Evolutionary conservation across 2,797 vertebrate species (phyloP), one percentile per base, ranked within the genome.

Genomic region (Pelochelys cantorii): DNA sequence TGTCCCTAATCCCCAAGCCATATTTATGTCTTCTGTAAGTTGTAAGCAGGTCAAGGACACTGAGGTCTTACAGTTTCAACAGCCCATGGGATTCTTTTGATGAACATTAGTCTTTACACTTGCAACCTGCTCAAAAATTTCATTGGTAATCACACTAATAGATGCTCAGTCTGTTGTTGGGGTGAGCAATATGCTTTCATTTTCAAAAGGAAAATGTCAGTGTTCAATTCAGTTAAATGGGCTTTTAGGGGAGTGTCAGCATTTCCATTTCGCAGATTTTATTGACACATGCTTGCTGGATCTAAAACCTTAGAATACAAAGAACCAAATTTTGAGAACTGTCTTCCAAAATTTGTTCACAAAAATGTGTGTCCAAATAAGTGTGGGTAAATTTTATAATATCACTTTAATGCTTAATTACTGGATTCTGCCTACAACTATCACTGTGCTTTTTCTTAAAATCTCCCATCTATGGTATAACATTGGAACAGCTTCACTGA

Each of bases 21-120:
- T 94, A 96, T 96, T 95, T 96, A 86, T 94, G 68, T 80, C 81
- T 97, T 89, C 91, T 95, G 14, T 88, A 97, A 97, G 62, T 95
- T 94, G 89, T 90, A 94, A 95, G 56, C 92, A 96, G 91, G 86
- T 91, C 97, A 98, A 97, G 95, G 97, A 97, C 95, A 90, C 42
- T 82, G 52, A 97, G 90, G 92, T 97, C 92, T 97, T 94, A 91
- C 18, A 95, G 62, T 95, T 97, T 95, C 87, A 94, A 86, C 74
- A 92, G 86, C 85, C 85, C 92, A 25, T 89, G 84, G 71, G 88
- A 93, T 15, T 95, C 55, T 95, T 96, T 93, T 84, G 95, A 92
- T 93, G 77, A 86, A 91, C 54, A 92, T 80, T 59, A 95, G 89
- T 68, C 86, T 93, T 71, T 83, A 94, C 79, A 88, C 74, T 90